Conservation (phyloP, 2,888 invertebrate species). For the Callyntrura guangdongensis region DNA sequence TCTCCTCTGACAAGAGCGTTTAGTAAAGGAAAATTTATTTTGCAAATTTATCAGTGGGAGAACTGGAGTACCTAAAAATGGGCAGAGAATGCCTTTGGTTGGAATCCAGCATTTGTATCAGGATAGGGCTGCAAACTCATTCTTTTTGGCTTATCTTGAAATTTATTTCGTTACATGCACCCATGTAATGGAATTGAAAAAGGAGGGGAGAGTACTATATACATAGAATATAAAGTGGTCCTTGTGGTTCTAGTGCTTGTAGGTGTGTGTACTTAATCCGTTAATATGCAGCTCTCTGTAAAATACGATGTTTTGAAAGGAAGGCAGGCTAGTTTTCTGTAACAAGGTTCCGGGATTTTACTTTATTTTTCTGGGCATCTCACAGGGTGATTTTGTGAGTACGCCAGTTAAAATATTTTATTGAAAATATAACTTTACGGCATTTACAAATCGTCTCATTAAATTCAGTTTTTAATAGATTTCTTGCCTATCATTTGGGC, state of each 20-base stretch:
- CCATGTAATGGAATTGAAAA: conserved; percentile 19
- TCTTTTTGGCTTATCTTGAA: conserved; percentile 32
- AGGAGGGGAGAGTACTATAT: neutral
- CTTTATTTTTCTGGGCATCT: too few species aligned
- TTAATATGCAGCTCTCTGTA: too few species aligned
- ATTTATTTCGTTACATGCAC: conserved; percentile 22
- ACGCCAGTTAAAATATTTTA: too few species aligned
- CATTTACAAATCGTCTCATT: too few species aligned
- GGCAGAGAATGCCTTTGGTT: neutral
- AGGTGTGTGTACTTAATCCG: neutral
- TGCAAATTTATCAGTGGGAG: conserved; percentile 31
- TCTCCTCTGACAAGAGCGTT: conserved; percentile 28
- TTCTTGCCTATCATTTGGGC: too few species aligned
- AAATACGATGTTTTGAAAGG: too few species aligned
- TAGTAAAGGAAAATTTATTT: conserved; percentile 44
- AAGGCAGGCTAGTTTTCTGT: too few species aligned
- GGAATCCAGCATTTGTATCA: neutral
- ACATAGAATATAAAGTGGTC: neutral
- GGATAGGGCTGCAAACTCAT: neutral
- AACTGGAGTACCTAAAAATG: conserved; percentile 28
- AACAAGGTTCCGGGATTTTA: too few species aligned
- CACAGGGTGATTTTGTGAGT: too few species aligned
- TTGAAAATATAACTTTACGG: too few species aligned
- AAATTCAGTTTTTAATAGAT: too few species aligned
- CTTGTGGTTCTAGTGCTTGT: neutral